Evolutionary conservation across 2,888 invertebrate species (phyloP).

Genomic region (Cataglyphis rosenhaueri): DNA sequence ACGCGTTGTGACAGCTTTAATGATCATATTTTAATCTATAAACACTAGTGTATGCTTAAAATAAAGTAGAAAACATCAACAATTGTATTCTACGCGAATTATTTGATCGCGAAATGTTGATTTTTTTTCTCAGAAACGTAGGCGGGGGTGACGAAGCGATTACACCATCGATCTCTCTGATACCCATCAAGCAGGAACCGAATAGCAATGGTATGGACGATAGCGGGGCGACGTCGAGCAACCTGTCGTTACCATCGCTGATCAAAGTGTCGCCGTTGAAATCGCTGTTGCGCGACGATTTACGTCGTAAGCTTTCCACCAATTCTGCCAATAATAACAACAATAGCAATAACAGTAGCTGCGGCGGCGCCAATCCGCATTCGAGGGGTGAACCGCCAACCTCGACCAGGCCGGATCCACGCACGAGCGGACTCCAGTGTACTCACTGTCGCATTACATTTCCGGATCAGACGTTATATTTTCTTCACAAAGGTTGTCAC

Average conservation of each 20-base stretch:
- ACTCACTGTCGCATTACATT: constrained; percentile 96
- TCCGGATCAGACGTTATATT: constrained; percentile 98
- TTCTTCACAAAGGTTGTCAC: constrained; percentile 99
- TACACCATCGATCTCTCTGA: constrained; percentile 94
- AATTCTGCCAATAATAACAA: constrained; percentile 76
- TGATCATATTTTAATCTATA: background rate
- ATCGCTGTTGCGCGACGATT: constrained; percentile 93
- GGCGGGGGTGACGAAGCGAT: constrained; percentile 87
- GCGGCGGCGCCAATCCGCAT: constrained; percentile 82
- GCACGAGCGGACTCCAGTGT: constrained; percentile 90
- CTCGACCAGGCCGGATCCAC: constrained; percentile 90
- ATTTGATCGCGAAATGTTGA: background rate
- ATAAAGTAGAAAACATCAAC: background rate
- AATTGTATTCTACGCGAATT: background rate
- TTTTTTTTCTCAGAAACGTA: constrained; percentile 82
- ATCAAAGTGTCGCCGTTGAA: constrained; percentile 95
- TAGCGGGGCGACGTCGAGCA: constrained; percentile 88
- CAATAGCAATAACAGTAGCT: constrained; percentile 70
- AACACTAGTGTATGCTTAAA: background rate
- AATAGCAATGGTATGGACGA: constrained; percentile 86
- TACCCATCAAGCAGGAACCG: constrained; percentile 91
- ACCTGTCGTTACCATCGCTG: constrained; percentile 89
- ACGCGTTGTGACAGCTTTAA: background rate
- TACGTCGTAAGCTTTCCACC: constrained; percentile 92
- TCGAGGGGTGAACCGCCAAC: constrained; percentile 87